Evolutionary conservation across 2,888 invertebrate genomes (phyloP), one percentile per base, ranked within the genome.

Genomic region (Masnerella sp.): DNA sequence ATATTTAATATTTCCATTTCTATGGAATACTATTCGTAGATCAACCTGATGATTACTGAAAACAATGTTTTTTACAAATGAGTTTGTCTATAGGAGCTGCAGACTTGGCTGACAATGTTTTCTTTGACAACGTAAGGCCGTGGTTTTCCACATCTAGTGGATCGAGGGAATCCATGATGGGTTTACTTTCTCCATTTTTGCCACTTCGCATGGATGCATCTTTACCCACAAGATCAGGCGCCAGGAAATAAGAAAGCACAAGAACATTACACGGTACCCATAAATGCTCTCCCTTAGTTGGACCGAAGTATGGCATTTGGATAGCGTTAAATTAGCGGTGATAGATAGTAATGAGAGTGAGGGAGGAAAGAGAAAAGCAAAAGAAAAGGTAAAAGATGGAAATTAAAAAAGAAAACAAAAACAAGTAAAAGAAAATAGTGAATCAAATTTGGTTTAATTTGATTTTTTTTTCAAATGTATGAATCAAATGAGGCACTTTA

Each of bases 261-360:
- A 49, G 73, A 74, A 7, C 77, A 83, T 49, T 86, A 38, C 1
- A 56, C 64, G 7, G 76, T 56, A 1, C 80, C 83, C 0, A 80
- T 81, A 14, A 85, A 82, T 18, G 72, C 82, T 5, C 80, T 83
- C 17, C 78, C 84, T 45, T 69, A 81, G 5, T 81, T 85, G 4
- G 85, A 86, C 15, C 80, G 87, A 51, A 87, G 86, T 75, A 79
- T 87, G 68, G 83, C 87, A 15, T 87, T 87, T 22, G 87, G 88
- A 84, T 59, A 84, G 82, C 45, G 79, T 78, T 0, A 84, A 83
- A 71, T 62, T 85, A 28, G 82, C 82, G 1, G 79, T 84, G 0
- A 78, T 82, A 8, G 84, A 84, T 5, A 78, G 76, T 15, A 79
- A 76, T 22, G 88, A 71, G 25, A 59, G 75, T 9, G 43, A 76